Evolutionary conservation across 2,888 invertebrate genomes (phyloP), one percentile per base, ranked within the genome.

Genomic region (Alviniconcha strummeri): DNA sequence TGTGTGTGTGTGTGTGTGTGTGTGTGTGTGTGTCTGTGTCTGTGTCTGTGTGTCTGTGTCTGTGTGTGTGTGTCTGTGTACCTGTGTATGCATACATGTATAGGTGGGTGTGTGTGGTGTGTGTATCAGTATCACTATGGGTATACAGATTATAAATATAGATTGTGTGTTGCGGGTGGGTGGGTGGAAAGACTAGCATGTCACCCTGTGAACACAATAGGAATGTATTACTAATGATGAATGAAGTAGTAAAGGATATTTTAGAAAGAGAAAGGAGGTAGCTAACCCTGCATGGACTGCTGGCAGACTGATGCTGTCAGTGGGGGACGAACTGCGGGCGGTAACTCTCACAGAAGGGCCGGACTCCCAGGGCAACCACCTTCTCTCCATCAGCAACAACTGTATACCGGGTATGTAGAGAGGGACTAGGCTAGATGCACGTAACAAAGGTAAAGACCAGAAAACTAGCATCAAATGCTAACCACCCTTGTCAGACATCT

Each of bases 351-450:
- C 85, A 9, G 74, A 84, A 7, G 81, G 84, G 11, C 76, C 83
- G 19, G 86, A 87, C 74, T 78, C 83, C n/a, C 84, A 84, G 13
- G 85, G 85, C 11, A 76, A 82, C 52, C 85, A 85, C 67, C 81
- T 87, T n/a, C 77, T 87, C 7, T 80, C 82, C 19, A 78, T 87
- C 60, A 76, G 82, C 36, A 82, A 67, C 71, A 82, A 67, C 13
- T 77, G 76, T 54, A 82, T 82, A 64, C 82, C 82, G 77, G 77
- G 82, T 82, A 56, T 6, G 60, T 54, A 5, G 36, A 52, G 13
- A 75, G 17, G 64, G 13, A 15, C 17, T 64, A 17, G 11, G 11
- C 11, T 17, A 64, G 17, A 64, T 15, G 13, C 11, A 15, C 17
- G 4, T 15, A 64, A 64, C 64, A 64, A 64, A 64, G 64, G 64